These are phyloP conservation scores for Cephus pygmeus DNA, from an alignment of 2,888 invertebrate genomes.

Conservation along the genomic window DNA sequence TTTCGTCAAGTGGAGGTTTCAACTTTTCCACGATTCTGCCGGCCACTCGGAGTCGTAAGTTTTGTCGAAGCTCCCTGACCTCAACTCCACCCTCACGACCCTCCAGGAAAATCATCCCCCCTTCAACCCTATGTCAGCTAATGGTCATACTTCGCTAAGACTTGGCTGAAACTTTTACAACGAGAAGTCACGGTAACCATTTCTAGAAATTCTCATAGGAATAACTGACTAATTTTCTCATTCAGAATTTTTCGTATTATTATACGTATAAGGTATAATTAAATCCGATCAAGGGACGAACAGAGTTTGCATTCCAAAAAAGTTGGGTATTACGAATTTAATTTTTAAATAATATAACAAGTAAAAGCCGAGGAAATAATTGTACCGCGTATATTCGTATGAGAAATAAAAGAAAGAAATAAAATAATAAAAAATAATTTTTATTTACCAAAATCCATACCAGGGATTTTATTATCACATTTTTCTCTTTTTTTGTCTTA, in stretches of 20 bases:
- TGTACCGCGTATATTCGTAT: too few relatives aligned
- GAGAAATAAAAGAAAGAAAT: too few relatives aligned
- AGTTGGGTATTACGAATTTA: background rate
- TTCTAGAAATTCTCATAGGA: background rate
- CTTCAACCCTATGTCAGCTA: background rate
- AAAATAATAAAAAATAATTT: slow-evolving; percentile 5
- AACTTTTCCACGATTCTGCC: background rate
- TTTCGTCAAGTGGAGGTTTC: background rate
- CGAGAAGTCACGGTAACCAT: background rate
- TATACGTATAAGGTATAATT: background rate
- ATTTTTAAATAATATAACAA: too few relatives aligned
- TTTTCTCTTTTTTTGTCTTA: too few relatives aligned
- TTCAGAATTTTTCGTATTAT: background rate
- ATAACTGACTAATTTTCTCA: background rate
- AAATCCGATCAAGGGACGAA: background rate
- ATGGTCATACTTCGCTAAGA: background rate
- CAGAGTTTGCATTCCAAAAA: background rate
- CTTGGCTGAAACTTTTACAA: background rate
- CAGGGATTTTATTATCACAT: background rate
- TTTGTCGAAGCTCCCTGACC: background rate
- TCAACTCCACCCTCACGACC: background rate
- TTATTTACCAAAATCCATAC: slow-evolving; percentile 9
- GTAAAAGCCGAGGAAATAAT: background rate
- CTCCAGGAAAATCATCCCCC: background rate
- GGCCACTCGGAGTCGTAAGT: background rate